Base-by-base conservation (phyloP, 2,113 vertebrate species). In the Bubo scandiacus region DNA sequence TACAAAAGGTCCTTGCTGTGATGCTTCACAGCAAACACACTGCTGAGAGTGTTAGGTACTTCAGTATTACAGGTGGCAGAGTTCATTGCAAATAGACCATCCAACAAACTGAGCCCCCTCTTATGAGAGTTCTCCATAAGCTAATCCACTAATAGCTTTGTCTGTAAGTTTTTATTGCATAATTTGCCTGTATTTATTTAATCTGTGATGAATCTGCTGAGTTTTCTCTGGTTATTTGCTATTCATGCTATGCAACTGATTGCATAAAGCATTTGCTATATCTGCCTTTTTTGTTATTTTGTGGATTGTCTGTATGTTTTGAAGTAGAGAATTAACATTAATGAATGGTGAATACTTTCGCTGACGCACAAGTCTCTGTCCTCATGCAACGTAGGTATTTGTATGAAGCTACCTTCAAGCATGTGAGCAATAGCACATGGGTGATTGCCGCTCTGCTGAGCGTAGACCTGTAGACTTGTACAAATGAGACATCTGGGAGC, bases 311-410 rank as follows among this genome's bases (percentile, higher is more conserved):
- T 52, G 26, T 22, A 16, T 81, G 21, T 71, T 94, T 47, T 43
- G 12, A 84, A 62, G 20, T 7, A n/a, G 45, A 72, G 51, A 79
- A 52, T 67, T 67, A 63, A n/a, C 13, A 2, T 36, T 38, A 71
- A 54, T 27, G 52, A 58, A 12, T 25, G n/a, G 19, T 47, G 63
- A 74, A 15, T 43, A 10, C 32, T 29, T 86, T 30, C 79, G 57
- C 59, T 71, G 59, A 40, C 81, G 63, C 14, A 10, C n/a, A 52
- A 10, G 25, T 14, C 34, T 79, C 25, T 91, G 63, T 34, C 62
- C 32, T 71, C 10, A 3, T 30, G 51, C n/a, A 21, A 0, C 0
- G 2, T 1, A 51, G 25, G 51, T 71, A 34, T 36, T 78, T 47
- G 15, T 55, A 4, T 16, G 77, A 47, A 74, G 72, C 9, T 26